Conservation (phyloP, 2,113 vertebrate species). For the Perca flavescens region DNA sequence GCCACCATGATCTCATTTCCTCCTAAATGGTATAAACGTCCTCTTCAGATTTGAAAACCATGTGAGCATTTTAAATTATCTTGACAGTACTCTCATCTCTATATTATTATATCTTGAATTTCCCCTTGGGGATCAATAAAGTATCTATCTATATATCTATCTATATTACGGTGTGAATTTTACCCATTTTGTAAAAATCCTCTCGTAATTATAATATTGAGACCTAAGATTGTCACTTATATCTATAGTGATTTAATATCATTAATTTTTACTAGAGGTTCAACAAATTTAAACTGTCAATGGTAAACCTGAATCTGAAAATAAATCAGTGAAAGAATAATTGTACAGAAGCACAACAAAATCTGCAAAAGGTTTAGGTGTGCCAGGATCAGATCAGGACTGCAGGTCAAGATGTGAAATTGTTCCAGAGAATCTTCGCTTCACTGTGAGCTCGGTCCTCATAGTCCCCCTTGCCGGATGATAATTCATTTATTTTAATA, state of each 20-base stretch:
- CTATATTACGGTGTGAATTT: background rate
- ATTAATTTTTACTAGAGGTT: background rate
- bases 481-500: conserved; percentile 27
- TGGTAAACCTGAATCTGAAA: background rate
- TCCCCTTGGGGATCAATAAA: too few species aligned
- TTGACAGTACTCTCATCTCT: background rate
- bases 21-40: background rate
- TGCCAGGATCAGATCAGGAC: background rate
- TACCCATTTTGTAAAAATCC: too few species aligned
- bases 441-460: background rate
- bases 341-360: background rate
- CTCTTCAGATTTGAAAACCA: background rate
- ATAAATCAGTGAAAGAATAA: background rate
- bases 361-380: background rate
- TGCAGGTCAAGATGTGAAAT: background rate
- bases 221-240: background rate
- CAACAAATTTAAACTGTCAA: background rate
- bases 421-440: conserved; percentile 5
- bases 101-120: background rate
- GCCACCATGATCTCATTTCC: background rate
- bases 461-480: background rate
- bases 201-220: too few species aligned
- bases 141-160: background rate
- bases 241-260: background rate
- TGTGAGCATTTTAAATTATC: too few species aligned